Base-by-base conservation (phyloP, 2,888 invertebrate species). In the Drosophila birchii region DNA sequence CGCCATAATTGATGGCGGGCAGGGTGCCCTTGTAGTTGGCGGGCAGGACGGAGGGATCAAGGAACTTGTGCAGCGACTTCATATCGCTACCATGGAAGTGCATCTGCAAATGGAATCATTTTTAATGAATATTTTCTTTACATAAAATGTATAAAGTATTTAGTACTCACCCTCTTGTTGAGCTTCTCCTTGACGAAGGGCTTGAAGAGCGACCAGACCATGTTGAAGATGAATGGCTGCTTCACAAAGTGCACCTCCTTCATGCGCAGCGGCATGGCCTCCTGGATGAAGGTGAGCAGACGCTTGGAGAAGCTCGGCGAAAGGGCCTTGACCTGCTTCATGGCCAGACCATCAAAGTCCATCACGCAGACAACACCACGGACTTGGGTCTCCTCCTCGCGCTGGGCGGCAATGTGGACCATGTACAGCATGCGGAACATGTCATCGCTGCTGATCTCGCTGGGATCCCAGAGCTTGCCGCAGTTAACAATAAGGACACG, bases 231-330 rank as follows among this genome's bases (percentile, higher is more conserved):
- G 93, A 95, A 95, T 0, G 97, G 97, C 89, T 97, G 95, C 89
- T 96, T 96, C 4, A 97, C 96, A 90, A 97, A 95, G 92, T 97
- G 97, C 12, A 97, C 95, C 93, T 97, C 96, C 92, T 96, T 97
- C 81, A 97, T 93, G 61, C 97, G 94, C 57, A 97, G 92, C 4
- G 97, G 97, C 96, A 97, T 96, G 0, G 97, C 97, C 67, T 97
- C 96, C 92, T 97, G 97, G 80, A 97, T 97, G 92, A 97, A 97
- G 12, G 94, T 94, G 72, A 97, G 94, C 57, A 97, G 94, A 55
- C 95, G 94, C 93, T 95, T 95, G 56, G 96, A 96, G 93, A 96
- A 97, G 11, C 95, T 92, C 0, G 96, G 96, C 0, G 95, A 94
- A 56, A 97, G 91, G 0, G 95, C 95, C 64, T 91, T 93, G 20